phyloP scores from a whole-genome alignment of 2,888 invertebrate genomes.

The Patella depressa region DNA sequence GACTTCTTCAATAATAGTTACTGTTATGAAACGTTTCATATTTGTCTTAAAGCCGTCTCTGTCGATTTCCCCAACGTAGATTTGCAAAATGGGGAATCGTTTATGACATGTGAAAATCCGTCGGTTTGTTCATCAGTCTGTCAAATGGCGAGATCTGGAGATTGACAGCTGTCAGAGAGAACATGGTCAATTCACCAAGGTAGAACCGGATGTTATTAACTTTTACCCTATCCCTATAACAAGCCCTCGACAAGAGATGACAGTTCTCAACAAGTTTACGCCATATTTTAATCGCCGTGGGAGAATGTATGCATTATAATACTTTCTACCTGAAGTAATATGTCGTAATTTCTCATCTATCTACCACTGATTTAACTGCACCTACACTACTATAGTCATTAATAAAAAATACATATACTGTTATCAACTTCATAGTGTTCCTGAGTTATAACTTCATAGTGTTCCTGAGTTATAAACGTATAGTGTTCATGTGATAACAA shows the following conservation, averaged over 20 bases:
- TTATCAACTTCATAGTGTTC: neutral
- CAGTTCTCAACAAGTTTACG: conserved; percentile 8
- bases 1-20: no score
- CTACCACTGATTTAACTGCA: no score
- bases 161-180: conserved; percentile 2
- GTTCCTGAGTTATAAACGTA: neutral
- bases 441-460: neutral
- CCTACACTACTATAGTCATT: no score
- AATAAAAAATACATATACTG: no score
- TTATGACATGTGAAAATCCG: neutral
- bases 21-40: no score
- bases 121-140: neutral
- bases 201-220: conserved; percentile 7
- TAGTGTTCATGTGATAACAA: no score
- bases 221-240: neutral
- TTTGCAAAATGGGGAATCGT: neutral
- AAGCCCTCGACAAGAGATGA: conserved; percentile 1
- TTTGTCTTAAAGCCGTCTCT: no score
- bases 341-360: conserved; percentile 1
- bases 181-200: neutral
- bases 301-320: neutral
- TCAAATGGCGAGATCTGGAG: neutral
- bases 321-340: neutral
- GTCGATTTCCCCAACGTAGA: no score
- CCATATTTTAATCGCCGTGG: neutral